A percentile compares a stretch with the other conserved stretches of the same genome.
These are phyloP conservation scores for Caenorhabditis afra DNA, from an alignment of 2,888 invertebrate genomes.

Conservation along the genomic window DNA sequence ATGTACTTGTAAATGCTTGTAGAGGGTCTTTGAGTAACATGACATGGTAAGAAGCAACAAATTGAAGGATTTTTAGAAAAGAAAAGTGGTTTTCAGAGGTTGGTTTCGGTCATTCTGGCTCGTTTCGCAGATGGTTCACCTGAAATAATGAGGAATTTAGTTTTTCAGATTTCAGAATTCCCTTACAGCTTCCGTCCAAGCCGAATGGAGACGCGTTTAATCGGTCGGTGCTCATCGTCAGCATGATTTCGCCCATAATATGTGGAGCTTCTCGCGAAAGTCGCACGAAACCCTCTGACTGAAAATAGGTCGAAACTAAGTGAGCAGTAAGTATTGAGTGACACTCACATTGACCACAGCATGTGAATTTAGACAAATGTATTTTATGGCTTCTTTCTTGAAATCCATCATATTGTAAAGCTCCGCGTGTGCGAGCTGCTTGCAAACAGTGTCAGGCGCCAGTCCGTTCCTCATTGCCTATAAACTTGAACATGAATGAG, in stretches of 20 bases:
- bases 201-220: slow-evolving; percentile 16
- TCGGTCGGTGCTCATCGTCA: slow-evolving; percentile 34
- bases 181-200: slow-evolving; percentile 25
- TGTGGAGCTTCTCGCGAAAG: slow-evolving; percentile 70
- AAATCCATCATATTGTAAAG: slow-evolving; percentile 75
- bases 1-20: neutral
- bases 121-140: slow-evolving; percentile 33
- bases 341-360: slow-evolving; percentile 66
- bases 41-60: slow-evolving; percentile 33
- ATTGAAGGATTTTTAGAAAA: neutral
- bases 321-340: neutral
- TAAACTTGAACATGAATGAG: neutral
- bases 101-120: slow-evolving; percentile 45
- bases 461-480: slow-evolving; percentile 73
- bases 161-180: no score
- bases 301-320: slow-evolving; percentile 31
- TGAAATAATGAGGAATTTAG: neutral
- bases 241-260: slow-evolving; percentile 75
- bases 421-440: slow-evolving; percentile 76
- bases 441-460: slow-evolving; percentile 75
- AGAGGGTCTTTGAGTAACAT: slow-evolving; percentile 17
- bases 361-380: slow-evolving; percentile 70
- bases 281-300: slow-evolving; percentile 77
- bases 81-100: slow-evolving; percentile 2
- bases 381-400: slow-evolving; percentile 77